These are phyloP conservation scores for Diorhabda elongata DNA, from an alignment of 1,140 invertebrate species.

Conservation along the genomic window DNA sequence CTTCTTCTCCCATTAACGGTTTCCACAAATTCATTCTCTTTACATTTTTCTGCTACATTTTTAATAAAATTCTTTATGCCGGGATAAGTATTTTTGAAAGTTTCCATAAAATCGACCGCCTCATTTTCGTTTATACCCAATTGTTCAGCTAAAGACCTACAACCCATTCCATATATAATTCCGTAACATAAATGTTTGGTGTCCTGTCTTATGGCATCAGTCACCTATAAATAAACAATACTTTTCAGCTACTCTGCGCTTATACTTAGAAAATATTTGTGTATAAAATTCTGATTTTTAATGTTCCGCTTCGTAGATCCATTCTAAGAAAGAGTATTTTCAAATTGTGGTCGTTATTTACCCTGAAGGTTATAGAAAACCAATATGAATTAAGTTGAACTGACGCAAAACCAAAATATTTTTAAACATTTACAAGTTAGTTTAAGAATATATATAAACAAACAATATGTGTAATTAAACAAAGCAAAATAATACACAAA, in stretches of 20 bases:
- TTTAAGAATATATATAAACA: no score
- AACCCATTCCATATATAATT: slow-evolving; percentile 97
- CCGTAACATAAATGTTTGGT: slow-evolving; percentile 95
- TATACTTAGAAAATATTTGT: no score
- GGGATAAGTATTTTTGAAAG: slow-evolving; percentile 81
- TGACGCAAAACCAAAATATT: no score
- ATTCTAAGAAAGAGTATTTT: no score
- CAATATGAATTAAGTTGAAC: no score
- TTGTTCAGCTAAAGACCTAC: slow-evolving; percentile 75
- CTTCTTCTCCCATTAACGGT: slow-evolving; percentile 78
- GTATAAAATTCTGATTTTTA: no score
- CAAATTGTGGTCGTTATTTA: no score
- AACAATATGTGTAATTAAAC: neutral
- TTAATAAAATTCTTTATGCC: slow-evolving; percentile 65
- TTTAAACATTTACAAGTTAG: no score
- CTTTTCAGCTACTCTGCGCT: no score
- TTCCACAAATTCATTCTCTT: slow-evolving; percentile 71
- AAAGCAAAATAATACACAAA: slow-evolving; percentile 14
- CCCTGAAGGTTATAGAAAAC: no score
- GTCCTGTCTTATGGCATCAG: slow-evolving; percentile 71
- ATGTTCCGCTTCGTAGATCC: no score
- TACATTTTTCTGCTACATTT: slow-evolving; percentile 64
- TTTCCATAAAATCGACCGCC: slow-evolving; percentile 73
- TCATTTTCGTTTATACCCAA: slow-evolving; percentile 77
- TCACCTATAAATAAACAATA: slow-evolving; percentile 54